Evolutionary conservation across 2,888 invertebrate genomes (phyloP).

Genomic region (Petrophora chlorosata): DNA sequence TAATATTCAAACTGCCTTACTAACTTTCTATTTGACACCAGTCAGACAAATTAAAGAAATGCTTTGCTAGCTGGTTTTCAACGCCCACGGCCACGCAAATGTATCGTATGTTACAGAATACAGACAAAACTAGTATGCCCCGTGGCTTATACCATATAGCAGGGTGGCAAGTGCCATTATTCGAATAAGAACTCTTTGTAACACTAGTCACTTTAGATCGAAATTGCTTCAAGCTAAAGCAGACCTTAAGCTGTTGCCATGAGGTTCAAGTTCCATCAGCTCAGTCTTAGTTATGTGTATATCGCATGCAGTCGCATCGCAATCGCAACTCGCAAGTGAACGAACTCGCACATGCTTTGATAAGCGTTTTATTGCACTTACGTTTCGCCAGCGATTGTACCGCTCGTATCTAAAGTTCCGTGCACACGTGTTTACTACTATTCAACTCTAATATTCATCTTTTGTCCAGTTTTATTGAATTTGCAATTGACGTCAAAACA

Average conservation of each 20-base stretch:
- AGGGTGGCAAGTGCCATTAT: conserved; percentile 12
- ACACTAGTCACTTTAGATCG: neutral
- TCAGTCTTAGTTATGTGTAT: conserved; percentile 1
- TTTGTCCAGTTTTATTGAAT: neutral
- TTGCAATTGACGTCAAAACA: neutral
- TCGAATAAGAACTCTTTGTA: neutral
- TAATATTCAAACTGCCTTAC: too few species aligned
- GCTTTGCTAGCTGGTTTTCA: too few species aligned
- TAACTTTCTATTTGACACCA: too few species aligned
- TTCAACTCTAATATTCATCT: conserved; percentile 1
- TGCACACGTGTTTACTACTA: neutral
- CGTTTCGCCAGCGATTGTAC: conserved; percentile 18
- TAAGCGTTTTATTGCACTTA: conserved; percentile 42
- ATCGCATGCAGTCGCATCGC: neutral
- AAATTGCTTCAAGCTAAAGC: neutral
- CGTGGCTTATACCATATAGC: neutral
- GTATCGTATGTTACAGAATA: neutral
- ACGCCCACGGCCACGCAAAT: neutral
- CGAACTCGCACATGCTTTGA: conserved; percentile 43
- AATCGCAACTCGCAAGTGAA: conserved; percentile 28
- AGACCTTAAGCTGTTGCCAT: neutral
- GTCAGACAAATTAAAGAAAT: too few species aligned
- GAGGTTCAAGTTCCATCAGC: conserved; percentile 1
- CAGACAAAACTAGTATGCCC: neutral
- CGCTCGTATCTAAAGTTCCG: neutral